Evolutionary conservation across 2,797 vertebrate species (phyloP).

Genomic region (Onychomys arenicola): DNA sequence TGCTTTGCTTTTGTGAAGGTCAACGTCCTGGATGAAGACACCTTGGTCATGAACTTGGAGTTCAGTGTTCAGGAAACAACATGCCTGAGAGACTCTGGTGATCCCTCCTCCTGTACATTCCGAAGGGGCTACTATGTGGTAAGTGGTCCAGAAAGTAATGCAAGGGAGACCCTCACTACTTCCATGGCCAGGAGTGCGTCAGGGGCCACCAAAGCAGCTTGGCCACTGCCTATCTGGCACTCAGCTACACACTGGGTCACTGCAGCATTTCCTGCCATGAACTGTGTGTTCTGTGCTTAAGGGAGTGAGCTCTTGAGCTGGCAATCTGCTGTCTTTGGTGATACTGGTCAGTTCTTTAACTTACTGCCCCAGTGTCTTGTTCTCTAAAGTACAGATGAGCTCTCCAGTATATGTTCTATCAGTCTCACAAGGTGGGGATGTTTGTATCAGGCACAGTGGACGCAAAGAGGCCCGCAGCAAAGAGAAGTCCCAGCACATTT

Average conservation of each 20-base stretch:
- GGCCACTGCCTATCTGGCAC: background rate
- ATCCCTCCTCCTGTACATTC: slow-evolving; percentile 79
- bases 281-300: background rate
- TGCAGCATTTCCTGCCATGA: fast-evolving
- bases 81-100: slow-evolving; percentile 75
- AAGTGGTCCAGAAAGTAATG: background rate
- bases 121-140: slow-evolving; percentile 78
- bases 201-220: background rate
- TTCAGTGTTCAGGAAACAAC: slow-evolving; percentile 83
- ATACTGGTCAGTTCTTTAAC: background rate
- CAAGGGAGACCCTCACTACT: fast-evolving
- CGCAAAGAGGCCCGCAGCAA: background rate
- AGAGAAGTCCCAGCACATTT: background rate
- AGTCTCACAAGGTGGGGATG: background rate
- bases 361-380: background rate
- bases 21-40: slow-evolving; percentile 63
- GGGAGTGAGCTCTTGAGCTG: background rate
- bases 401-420: background rate
- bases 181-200: no score
- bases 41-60: slow-evolving; percentile 74
- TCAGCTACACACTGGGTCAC: background rate
- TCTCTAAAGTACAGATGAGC: background rate
- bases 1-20: slow-evolving; percentile 71
- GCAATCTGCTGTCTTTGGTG: background rate
- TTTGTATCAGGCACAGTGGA: background rate